A percentile compares a stretch with the other conserved stretches of the same genome.
Conservation (phyloP, 2,113 vertebrate species). For the Orthonyx spaldingii region DNA sequence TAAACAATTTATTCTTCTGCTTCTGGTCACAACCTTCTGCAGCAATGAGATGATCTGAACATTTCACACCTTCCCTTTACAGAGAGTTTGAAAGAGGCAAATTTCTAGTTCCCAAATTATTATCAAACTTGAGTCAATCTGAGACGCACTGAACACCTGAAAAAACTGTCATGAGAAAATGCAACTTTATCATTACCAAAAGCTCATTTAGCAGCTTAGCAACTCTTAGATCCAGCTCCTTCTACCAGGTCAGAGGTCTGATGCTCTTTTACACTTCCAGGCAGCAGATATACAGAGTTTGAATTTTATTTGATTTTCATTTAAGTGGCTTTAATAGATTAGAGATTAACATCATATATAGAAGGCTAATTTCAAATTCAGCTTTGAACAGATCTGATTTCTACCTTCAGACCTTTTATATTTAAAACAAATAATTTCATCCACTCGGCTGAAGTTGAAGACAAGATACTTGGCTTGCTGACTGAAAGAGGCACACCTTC, state of each 20-base stretch:
- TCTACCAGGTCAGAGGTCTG: not conserved
- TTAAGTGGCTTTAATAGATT: not conserved
- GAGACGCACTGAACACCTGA: not conserved
- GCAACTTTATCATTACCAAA: not conserved
- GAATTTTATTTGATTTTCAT: not conserved
- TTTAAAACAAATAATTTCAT: not conserved
- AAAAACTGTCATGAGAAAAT: not conserved
- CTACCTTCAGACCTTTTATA: not conserved
- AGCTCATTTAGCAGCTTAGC: not conserved
- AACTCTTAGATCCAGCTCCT: not conserved
- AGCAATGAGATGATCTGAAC: not conserved
- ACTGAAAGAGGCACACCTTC: not conserved
- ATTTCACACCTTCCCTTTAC: not conserved
- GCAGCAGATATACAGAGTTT: not conserved
- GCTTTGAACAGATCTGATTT: not conserved
- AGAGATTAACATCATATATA: not conserved
- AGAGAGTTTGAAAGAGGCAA: not conserved
- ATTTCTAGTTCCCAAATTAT: not conserved
- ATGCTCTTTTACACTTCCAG: not conserved
- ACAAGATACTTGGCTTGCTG: not conserved
- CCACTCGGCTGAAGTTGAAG: not conserved
- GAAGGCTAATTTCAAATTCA: not conserved
- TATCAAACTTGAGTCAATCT: not conserved
- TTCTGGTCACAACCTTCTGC: not conserved
- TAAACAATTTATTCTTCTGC: not conserved